phyloP scores from a whole-genome alignment of 35 echinoderm and acorn worm genomes.

The Nesometra sesokonis region DNA sequence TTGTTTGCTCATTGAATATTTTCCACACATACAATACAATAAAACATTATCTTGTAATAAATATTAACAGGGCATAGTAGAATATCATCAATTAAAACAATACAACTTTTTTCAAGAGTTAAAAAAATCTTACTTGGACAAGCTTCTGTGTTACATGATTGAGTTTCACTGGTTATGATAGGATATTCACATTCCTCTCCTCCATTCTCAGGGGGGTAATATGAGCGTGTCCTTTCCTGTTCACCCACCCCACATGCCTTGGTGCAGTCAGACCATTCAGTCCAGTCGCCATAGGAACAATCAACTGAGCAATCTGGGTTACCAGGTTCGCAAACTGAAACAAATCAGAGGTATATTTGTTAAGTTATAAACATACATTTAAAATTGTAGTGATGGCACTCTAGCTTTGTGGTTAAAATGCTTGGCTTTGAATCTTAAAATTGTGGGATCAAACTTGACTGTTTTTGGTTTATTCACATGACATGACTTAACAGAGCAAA shows the following conservation, averaged over 20 bases:
- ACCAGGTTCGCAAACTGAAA: neutral
- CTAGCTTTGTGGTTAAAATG: too few relatives aligned
- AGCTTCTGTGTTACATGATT: neutral
- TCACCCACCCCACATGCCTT: neutral
- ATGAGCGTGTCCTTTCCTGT: neutral
- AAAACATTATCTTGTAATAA: too few relatives aligned
- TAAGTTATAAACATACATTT: neutral
- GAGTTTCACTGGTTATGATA: neutral
- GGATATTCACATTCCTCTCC: neutral
- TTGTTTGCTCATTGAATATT: too few relatives aligned
- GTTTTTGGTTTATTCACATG: too few relatives aligned
- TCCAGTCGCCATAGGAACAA: neutral
- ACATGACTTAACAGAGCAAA: too few relatives aligned
- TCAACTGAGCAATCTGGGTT: neutral
- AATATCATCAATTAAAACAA: neutral
- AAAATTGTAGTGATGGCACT: too few relatives aligned
- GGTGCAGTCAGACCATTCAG: neutral
- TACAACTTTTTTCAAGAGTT: too few relatives aligned
- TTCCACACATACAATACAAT: too few relatives aligned
- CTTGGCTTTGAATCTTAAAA: too few relatives aligned
- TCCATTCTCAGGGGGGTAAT: neutral
- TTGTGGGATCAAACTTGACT: too few relatives aligned
- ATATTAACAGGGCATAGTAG: too few relatives aligned
- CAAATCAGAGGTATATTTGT: neutral
- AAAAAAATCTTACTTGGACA: neutral